Conservation (phyloP, 1,140 invertebrate species). For the Tribolium madens region DNA sequence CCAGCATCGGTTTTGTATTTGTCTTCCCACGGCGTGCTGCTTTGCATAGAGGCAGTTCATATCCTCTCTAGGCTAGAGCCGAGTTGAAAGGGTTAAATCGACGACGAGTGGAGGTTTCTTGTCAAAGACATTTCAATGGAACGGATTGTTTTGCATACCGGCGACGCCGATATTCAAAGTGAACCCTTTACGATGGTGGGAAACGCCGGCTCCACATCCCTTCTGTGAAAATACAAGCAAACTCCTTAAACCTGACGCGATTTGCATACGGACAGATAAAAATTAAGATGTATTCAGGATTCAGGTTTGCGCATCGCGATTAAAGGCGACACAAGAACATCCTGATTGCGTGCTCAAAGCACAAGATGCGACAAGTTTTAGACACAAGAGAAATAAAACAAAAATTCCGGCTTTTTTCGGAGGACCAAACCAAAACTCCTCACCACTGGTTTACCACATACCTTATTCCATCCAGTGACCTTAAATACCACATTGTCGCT, state of each 20-base stretch:
- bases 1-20: slow-evolving; percentile 40
- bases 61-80: slow-evolving; percentile 27
- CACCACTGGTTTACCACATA: too few species aligned
- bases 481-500: too few species aligned
- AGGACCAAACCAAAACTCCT: too few species aligned
- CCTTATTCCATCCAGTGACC: too few species aligned
- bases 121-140: neutral
- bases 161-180: slow-evolving; percentile 20
- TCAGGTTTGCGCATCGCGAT: neutral
- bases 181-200: neutral
- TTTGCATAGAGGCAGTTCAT: slow-evolving; percentile 45
- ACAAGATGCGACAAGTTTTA: too few species aligned
- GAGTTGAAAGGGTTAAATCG: neutral
- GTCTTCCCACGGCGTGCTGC: slow-evolving; percentile 48
- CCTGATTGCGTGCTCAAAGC: too few species aligned
- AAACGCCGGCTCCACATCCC: neutral
- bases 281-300: neutral
- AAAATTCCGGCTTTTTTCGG: too few species aligned
- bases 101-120: neutral
- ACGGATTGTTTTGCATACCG: slow-evolving; percentile 23
- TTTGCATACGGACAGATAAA: neutral
- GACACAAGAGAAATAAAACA: too few species aligned
- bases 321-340: too few species aligned
- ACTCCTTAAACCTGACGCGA: slow-evolving; percentile 3
- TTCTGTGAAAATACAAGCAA: too few species aligned